These are phyloP conservation scores for Diprion similis DNA, from an alignment of 1,140 invertebrate genomes.

Conservation along the genomic window DNA sequence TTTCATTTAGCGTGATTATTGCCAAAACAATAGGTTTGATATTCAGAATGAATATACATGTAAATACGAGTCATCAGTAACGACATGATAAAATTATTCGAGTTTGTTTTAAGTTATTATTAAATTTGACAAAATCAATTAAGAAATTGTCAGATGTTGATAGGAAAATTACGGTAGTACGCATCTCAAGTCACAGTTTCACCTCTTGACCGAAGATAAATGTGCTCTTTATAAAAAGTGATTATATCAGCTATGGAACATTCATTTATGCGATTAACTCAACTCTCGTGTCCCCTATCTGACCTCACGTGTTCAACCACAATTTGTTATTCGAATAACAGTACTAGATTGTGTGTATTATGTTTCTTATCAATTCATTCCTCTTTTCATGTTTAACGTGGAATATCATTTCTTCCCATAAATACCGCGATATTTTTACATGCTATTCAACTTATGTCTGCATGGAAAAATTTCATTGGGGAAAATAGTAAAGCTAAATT, in stretches of 20 bases:
- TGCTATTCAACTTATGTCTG: no score
- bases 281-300: constrained; percentile 3
- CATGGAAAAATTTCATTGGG: no score
- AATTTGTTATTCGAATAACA: background rate
- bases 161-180: constrained; percentile 39
- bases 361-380: no score
- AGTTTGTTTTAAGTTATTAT: no score
- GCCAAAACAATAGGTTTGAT: constrained; percentile 10
- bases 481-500: no score
- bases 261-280: constrained; percentile 14
- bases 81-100: no score
- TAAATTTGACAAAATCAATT: no score
- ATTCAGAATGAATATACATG: constrained; percentile 16
- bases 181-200: constrained; percentile 34
- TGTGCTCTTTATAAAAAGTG: constrained; percentile 11
- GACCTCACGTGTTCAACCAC: constrained; percentile 11
- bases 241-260: constrained; percentile 26
- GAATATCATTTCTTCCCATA: no score
- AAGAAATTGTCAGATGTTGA: background rate
- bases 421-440: no score
- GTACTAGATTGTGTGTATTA: background rate
- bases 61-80: constrained; percentile 7
- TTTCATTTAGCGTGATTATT: constrained; percentile 15
- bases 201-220: constrained; percentile 33
- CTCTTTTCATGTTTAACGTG: no score